These are phyloP conservation scores for Staurois parvus DNA, from an alignment of 2,797 vertebrate genomes.

Conservation along the genomic window DNA sequence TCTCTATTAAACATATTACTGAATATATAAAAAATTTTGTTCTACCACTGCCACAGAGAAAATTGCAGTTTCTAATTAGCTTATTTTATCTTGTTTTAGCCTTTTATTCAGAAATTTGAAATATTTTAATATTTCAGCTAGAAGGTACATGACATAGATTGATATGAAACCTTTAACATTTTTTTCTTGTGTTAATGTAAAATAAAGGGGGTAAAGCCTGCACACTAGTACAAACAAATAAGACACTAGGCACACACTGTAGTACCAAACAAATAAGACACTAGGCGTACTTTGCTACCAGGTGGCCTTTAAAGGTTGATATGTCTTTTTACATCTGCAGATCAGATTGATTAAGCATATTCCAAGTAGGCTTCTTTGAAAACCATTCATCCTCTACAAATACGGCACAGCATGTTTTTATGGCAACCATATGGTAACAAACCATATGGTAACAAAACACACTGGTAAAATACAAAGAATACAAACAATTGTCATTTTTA, in stretches of 20 bases:
- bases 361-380: not conserved
- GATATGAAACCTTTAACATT: not conserved
- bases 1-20: not conserved
- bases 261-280: not conserved
- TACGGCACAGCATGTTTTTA: not conserved
- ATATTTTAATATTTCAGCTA: not conserved
- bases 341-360: not conserved
- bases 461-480: not conserved
- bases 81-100: not conserved
- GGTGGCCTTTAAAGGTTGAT: conserved; percentile 12
- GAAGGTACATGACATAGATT: not conserved
- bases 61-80: not conserved
- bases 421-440: not conserved
- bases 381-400: not conserved
- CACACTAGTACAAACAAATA: not conserved
- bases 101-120: not conserved
- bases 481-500: not conserved
- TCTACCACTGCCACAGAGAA: not conserved
- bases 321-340: not conserved
- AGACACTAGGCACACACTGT: not conserved
- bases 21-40: not conserved
- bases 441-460: not conserved
- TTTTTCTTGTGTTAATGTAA: not conserved
- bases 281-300: not conserved
- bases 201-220: not conserved